phyloP scores from a whole-genome alignment of 2,888 invertebrate genomes.

The Apotomis capreana region DNA sequence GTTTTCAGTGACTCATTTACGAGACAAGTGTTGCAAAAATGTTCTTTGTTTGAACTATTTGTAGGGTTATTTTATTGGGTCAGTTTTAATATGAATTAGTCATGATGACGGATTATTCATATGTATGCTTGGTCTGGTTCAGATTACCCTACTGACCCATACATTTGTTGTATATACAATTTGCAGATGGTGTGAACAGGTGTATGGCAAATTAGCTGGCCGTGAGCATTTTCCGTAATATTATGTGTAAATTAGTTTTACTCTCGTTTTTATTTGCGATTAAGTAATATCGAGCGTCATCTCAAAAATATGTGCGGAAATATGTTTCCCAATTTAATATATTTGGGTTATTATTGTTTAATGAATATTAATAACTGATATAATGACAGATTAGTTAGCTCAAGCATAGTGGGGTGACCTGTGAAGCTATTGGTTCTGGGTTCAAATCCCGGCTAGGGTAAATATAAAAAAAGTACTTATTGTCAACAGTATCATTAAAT shows the following conservation, averaged over 20 bases:
- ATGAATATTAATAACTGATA: too few species aligned
- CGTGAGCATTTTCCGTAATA: conserved; percentile 16
- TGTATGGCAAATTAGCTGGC: conserved; percentile 28
- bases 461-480: too few species aligned
- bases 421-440: too few species aligned
- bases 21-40: conserved; percentile 52
- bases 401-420: too few species aligned
- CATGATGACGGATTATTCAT: conserved; percentile 51
- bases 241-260: conserved; percentile 8
- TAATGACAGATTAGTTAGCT: too few species aligned
- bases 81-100: conserved; percentile 59
- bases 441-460: too few species aligned
- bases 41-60: conserved; percentile 50
- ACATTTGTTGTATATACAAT: conserved; percentile 30
- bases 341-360: too few species aligned
- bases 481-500: neutral
- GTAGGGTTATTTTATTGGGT: conserved; percentile 53
- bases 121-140: conserved; percentile 25
- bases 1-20: conserved; percentile 62
- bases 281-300: conserved; percentile 7
- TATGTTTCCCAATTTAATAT: too few species aligned
- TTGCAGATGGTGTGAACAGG: conserved; percentile 33
- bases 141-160: conserved; percentile 36
- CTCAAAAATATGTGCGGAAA: neutral
- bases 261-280: conserved; percentile 18